A percentile compares a stretch with the other conserved stretches of the same genome.
Conservation (phyloP, 2,888 invertebrate species). For the Erynnis tages region DNA sequence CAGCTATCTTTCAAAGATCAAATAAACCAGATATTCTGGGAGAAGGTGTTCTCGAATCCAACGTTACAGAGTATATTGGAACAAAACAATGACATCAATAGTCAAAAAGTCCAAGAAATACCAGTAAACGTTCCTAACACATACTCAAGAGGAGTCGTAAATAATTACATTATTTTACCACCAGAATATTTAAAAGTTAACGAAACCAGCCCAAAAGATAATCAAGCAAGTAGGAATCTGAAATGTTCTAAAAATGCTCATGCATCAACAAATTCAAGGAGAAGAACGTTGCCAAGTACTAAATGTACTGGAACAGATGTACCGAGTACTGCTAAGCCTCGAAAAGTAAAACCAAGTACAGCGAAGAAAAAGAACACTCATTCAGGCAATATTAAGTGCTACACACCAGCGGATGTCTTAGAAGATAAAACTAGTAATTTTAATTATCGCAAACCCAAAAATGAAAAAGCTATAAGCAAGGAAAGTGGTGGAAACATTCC, state of each 20-base stretch:
- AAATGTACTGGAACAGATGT: not conserved
- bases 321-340: not conserved
- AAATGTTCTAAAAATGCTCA: constrained; percentile 10
- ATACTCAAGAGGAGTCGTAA: constrained; percentile 31
- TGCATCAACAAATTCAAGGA: not conserved
- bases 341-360: constrained; percentile 1
- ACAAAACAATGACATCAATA: constrained; percentile 33
- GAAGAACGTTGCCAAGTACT: not conserved
- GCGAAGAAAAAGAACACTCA: not conserved
- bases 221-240: not conserved
- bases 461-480: not conserved
- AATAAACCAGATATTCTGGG: constrained; percentile 43
- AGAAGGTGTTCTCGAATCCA: constrained; percentile 25
- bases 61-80: constrained; percentile 17
- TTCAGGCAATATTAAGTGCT: constrained; percentile 4
- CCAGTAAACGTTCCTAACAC: constrained; percentile 1
- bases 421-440: not conserved
- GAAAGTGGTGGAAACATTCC: no score
- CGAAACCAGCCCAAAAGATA: no score
- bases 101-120: constrained; percentile 41
- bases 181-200: constrained; percentile 33
- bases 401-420: constrained; percentile 12
- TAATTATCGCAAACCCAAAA: not conserved
- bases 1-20: constrained; percentile 23
- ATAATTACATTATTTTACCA: constrained; percentile 38